Base-by-base conservation (phyloP, 2,113 vertebrate genomes). In the Charina bottae region DNA sequence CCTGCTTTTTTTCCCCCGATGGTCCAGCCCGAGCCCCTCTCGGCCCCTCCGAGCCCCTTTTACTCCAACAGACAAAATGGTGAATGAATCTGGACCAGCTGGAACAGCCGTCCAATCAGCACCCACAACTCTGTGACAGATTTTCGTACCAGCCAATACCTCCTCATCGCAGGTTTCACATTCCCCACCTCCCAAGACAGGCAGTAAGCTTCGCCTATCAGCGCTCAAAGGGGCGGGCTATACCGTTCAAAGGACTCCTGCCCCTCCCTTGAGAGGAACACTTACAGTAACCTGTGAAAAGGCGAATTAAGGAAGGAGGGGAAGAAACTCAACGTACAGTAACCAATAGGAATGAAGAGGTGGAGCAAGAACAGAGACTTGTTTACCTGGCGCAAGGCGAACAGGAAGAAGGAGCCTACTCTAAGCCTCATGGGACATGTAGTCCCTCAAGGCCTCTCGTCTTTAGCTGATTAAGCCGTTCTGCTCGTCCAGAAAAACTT, bases 61-160 rank as follows among this genome's bases (percentile, higher is more conserved):
- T 98, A 98, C 98, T 99, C 98, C 98, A 99, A 98, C 98, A 98
- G 98, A 98, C 98, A 99, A 99, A 99, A 99, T 99, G 98, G 98
- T 99, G 98, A 99, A 99, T 99, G 98, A 98, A 99, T 98, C 98
- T 98, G 97, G 98, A 98, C 98, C 98, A 99, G 98, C 98, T 99
- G 98, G 98, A 97, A 89, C 42, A 96, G 68, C 78, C 23, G 97
- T 94, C 98, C 98, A 99, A 99, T 99, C 97, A 96, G 92, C 85
- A 94, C 88, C 93, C 96, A 97, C 96, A 96, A 97, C 96, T 95
- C 96, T 95, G 92, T 98, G 98, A 98, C 97, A 97, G 97, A 96
- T 96, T 94, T 92, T 94, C 96, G 97, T 94, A 97, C 95, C 97
- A 93, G 55, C 98, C 97, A 98, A 98, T 93, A 92, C 89, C 42